A percentile compares a stretch with the other conserved stretches of the same genome.
Evolutionary conservation across 1,140 invertebrate species (phyloP).

Genomic region (Micrasema minimum): DNA sequence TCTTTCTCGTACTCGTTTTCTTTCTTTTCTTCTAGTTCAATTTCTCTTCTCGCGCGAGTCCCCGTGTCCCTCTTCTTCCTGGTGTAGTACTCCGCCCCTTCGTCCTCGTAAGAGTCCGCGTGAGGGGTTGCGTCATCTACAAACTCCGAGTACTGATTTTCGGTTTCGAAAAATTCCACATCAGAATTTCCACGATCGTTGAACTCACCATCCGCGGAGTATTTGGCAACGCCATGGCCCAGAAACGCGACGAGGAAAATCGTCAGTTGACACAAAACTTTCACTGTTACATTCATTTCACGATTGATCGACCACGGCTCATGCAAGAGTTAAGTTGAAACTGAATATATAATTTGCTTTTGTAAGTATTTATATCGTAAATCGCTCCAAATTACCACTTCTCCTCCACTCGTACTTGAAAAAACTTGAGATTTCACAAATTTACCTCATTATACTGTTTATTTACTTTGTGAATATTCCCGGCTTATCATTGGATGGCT

Average conservation of each 20-base stretch:
- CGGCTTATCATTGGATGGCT: slow-evolving; percentile 3
- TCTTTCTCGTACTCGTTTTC: slow-evolving; percentile 61
- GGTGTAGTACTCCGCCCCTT: slow-evolving; percentile 3
- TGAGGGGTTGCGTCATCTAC: slow-evolving; percentile 31
- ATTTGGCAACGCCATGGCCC: slow-evolving; percentile 47
- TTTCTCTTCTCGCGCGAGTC: slow-evolving; percentile 43
- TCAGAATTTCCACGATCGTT: slow-evolving; percentile 34
- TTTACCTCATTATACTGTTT: slow-evolving; percentile 9
- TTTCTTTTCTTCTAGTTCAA: slow-evolving; percentile 56
- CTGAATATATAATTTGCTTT: slow-evolving; percentile 51
- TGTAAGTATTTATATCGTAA: slow-evolving; percentile 51
- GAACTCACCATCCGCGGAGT: slow-evolving; percentile 31
- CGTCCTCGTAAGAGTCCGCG: slow-evolving; percentile 1
- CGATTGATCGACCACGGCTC: slow-evolving; percentile 41
- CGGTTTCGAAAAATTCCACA: slow-evolving; percentile 10
- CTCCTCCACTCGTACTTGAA: slow-evolving; percentile 40
- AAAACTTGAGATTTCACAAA: slow-evolving; percentile 44
- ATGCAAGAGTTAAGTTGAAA: slow-evolving; percentile 49
- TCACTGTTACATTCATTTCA: slow-evolving; percentile 51
- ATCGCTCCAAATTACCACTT: slow-evolving; percentile 48
- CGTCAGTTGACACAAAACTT: slow-evolving; percentile 50
- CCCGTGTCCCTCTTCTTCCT: slow-evolving; percentile 30
- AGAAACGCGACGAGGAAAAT: slow-evolving; percentile 50
- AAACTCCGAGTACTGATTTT: slow-evolving; percentile 41
- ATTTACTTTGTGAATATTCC: slow-evolving; percentile 3